A percentile compares a stretch with the other conserved stretches of the same genome.
These are phyloP conservation scores for Brachionichthys hirsutus DNA, from an alignment of 2,113 vertebrate species.

Conservation along the genomic window DNA sequence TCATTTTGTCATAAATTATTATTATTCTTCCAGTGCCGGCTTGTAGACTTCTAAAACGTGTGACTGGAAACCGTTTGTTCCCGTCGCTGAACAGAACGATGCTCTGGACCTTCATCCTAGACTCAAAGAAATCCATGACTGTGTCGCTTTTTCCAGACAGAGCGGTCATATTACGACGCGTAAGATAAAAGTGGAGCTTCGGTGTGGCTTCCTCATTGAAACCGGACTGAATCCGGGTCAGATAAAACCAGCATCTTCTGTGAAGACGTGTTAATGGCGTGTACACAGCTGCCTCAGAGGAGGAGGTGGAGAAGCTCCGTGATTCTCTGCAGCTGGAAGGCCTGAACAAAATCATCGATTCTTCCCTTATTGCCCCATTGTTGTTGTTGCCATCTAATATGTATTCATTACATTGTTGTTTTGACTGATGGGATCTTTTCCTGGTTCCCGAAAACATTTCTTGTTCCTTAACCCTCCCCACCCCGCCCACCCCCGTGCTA, in stretches of 20 bases:
- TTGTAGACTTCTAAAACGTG: too few species aligned
- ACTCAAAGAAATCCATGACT: neutral
- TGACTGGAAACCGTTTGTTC: too few species aligned
- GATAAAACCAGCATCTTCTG: slow-evolving; percentile 18
- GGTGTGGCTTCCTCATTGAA: slow-evolving; percentile 5
- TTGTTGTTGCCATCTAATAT: slow-evolving; percentile 19
- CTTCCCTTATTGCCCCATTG: neutral
- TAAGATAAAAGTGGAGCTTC: slow-evolving; percentile 18
- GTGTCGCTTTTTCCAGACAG: slow-evolving; percentile 4
- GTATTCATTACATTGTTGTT: slow-evolving; percentile 31
- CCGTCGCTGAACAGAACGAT: neutral
- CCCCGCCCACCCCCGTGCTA: neutral
- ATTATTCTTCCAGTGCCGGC: too few species aligned
- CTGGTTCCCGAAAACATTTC: neutral
- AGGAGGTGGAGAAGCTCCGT: too few species aligned
- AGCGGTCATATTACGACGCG: slow-evolving; percentile 11
- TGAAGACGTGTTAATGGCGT: slow-evolving; percentile 21
- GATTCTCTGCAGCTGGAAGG: too few species aligned
- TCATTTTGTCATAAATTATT: too few species aligned
- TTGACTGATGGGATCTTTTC: slow-evolving; percentile 17
- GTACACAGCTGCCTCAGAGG: neutral
- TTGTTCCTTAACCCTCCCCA: slow-evolving; percentile 38
- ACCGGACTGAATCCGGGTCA: slow-evolving; percentile 46
- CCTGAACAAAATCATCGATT: too few species aligned
- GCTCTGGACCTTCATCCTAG: neutral